A percentile compares a stretch with the other conserved stretches of the same genome.
Conservation (phyloP, 2,113 vertebrate genomes). For the Orycteropus afer region DNA sequence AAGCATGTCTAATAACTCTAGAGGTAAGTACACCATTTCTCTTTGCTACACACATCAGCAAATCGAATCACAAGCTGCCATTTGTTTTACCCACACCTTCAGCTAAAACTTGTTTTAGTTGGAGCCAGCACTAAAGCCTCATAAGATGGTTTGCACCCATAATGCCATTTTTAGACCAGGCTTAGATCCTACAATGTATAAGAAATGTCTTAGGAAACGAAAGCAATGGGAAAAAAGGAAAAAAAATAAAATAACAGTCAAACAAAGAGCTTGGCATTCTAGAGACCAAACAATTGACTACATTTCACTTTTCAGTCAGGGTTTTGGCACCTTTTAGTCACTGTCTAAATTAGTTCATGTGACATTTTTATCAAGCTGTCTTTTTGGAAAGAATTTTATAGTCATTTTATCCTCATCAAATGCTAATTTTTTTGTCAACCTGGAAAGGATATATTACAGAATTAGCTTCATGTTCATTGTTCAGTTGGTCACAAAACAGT, state of each 20-base stretch:
- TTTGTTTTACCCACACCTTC: background rate
- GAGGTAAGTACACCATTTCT: background rate
- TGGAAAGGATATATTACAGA: background rate
- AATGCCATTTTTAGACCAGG: background rate
- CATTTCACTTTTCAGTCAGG: background rate
- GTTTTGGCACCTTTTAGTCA: background rate
- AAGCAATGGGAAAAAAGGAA: background rate
- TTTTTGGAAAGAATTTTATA: background rate
- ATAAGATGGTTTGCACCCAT: background rate
- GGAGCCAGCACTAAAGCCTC: background rate
- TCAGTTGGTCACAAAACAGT: background rate
- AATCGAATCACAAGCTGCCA: background rate
- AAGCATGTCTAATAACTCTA: rapidly evolving
- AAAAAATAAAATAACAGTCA: rapidly evolving
- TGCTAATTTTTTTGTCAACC: background rate
- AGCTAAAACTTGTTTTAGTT: no score
- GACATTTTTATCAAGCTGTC: background rate
- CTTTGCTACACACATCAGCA: background rate
- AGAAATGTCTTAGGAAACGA: background rate
- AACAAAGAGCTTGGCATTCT: background rate
- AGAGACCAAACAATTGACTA: background rate
- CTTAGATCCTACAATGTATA: background rate
- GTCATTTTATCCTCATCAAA: background rate
- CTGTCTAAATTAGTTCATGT: background rate
- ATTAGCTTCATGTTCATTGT: background rate